Conservation (phyloP, 2,888 invertebrate genomes). For the Mystacides longicornis region DNA sequence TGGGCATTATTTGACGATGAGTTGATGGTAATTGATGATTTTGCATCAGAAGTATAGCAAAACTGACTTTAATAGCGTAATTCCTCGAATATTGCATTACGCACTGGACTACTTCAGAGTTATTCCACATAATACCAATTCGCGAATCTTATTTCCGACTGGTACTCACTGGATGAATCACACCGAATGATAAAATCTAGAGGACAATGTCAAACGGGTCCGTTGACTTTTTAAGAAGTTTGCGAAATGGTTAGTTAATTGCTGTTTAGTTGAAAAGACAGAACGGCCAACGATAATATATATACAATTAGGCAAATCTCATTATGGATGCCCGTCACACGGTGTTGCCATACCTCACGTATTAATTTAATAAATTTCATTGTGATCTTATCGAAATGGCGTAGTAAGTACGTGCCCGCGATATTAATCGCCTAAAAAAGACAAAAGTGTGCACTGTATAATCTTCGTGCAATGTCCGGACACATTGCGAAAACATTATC, state of each 20-base stretch:
- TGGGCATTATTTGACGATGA: too few species aligned
- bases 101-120: too few species aligned
- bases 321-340: neutral
- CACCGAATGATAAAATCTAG: neutral
- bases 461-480: neutral
- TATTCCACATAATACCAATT: too few species aligned
- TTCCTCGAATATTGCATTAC: too few species aligned
- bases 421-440: neutral
- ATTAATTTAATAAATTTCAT: neutral
- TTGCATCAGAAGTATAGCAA: too few species aligned
- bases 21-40: too few species aligned
- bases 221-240: neutral
- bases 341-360: neutral
- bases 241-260: neutral
- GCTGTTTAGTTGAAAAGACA: neutral
- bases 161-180: too few species aligned
- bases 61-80: too few species aligned
- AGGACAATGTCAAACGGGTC: neutral
- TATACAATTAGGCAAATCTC: neutral
- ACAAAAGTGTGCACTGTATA: neutral
- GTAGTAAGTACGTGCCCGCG: neutral
- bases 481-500: neutral
- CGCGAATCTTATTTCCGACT: too few species aligned
- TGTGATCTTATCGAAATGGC: conserved; percentile 1
- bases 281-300: neutral